Percentiles rank a stretch among this genome's conserved stretches.
phyloP scores from a whole-genome alignment of 2,888 invertebrate species.

The Tetramorium bicarinatum region DNA sequence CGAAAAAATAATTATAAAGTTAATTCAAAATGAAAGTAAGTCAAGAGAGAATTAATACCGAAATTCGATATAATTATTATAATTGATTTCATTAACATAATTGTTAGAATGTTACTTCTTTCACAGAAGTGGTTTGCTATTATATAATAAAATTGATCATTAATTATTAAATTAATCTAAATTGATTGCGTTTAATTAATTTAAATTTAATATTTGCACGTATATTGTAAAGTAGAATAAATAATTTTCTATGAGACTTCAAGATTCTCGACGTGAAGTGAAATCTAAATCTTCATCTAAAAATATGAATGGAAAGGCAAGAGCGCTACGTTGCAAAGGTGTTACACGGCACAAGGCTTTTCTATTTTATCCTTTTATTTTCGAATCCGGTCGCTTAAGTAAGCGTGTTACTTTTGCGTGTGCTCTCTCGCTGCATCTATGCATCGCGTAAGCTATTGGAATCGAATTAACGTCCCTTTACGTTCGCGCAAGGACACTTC shows the following conservation, averaged over 20 bases:
- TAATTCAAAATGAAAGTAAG: not conserved
- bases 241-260: not conserved
- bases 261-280: not conserved
- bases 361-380: conserved; percentile 10
- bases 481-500: conserved; percentile 37
- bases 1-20: not conserved
- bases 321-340: not conserved
- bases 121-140: not conserved
- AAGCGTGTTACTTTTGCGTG: conserved; percentile 23
- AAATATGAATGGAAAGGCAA: not conserved
- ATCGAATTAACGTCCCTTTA: conserved; percentile 64
- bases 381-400: conserved; percentile 16
- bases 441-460: conserved; percentile 59
- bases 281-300: not conserved
- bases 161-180: not conserved
- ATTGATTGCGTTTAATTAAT: not conserved
- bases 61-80: not conserved
- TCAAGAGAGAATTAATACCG: not conserved
- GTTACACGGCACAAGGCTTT: not conserved
- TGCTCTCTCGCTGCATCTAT: conserved; percentile 18
- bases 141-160: not conserved
- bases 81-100: conserved; percentile 10
- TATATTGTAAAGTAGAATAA: not conserved
- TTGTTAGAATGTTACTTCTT: not conserved
- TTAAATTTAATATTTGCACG: not conserved